phyloP scores from a whole-genome alignment of 2,888 invertebrate species.

The Amblyjoppa fuscipennis region DNA sequence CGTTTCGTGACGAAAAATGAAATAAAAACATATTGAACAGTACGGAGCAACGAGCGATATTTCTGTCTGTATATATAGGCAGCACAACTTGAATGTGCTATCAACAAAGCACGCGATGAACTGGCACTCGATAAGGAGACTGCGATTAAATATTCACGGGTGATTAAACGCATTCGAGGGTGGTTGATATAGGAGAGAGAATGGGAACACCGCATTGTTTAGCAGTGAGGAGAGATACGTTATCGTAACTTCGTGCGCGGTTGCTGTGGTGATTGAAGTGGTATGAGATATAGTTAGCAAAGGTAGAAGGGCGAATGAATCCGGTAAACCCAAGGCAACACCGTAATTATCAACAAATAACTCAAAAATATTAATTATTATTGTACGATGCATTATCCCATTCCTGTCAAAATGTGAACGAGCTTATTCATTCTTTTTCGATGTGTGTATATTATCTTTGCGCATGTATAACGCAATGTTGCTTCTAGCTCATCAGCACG shows the following conservation, averaged over 20 bases:
- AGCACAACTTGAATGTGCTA: conserved; percentile 42
- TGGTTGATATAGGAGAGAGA: conserved; percentile 23
- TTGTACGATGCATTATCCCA: too few relatives aligned
- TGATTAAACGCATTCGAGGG: conserved; percentile 56
- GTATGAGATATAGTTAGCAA: conserved; percentile 3
- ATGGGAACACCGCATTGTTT: conserved; percentile 54
- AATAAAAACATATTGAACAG: neutral
- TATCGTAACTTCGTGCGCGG: conserved; percentile 45
- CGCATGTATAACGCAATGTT: neutral
- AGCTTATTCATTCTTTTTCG: neutral
- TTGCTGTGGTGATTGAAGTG: conserved; percentile 29
- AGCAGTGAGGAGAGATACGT: conserved; percentile 53
- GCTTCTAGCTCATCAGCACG: neutral
- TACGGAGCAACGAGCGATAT: neutral
- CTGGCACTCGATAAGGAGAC: conserved; percentile 65
- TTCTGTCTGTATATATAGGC: conserved; percentile 16
- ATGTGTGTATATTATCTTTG: neutral
- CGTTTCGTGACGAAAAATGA: neutral
- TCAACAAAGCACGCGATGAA: conserved; percentile 45
- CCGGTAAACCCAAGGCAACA: neutral
- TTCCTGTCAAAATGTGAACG: neutral
- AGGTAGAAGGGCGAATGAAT: neutral
- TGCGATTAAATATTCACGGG: conserved; percentile 64
- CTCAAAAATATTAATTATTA: neutral
- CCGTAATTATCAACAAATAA: neutral